These are phyloP conservation scores for Drosophila koepferae DNA, from an alignment of 2,888 invertebrate genomes.

Conservation along the genomic window DNA sequence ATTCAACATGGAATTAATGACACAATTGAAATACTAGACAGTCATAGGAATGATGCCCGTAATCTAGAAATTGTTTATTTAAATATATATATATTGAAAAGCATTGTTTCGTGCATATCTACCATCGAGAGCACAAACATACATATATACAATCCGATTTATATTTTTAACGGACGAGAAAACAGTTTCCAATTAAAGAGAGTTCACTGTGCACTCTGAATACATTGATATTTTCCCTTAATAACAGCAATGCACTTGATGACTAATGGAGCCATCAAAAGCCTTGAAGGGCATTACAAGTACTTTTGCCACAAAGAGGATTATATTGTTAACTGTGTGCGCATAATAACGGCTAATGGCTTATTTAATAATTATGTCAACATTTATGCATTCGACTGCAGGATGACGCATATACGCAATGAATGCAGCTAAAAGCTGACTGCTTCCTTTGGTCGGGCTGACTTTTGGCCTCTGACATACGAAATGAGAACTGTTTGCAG, in stretches of 20 bases:
- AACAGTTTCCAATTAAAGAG: not conserved
- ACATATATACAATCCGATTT: not conserved
- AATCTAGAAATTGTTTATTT: not conserved
- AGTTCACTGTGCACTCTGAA: not conserved
- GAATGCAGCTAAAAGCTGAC: not conserved
- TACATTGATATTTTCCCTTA: not conserved
- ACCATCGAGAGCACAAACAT: not conserved
- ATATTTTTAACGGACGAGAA: not conserved
- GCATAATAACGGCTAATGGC: constrained; percentile 23
- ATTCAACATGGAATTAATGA: not conserved
- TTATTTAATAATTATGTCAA: constrained; percentile 29
- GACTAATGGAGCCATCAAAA: not conserved
- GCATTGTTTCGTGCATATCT: not conserved
- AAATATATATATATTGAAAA: not conserved
- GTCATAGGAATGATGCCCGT: not conserved
- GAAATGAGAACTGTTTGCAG: constrained; percentile 54
- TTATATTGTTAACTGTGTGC: constrained; percentile 7
- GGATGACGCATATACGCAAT: constrained; percentile 35
- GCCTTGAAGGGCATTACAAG: constrained; percentile 3
- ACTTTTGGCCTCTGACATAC: constrained; percentile 13
- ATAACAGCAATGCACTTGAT: not conserved
- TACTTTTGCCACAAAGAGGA: constrained; percentile 1
- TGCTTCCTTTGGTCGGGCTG: constrained; percentile 1
- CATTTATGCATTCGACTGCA: not conserved
- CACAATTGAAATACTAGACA: not conserved